Base-by-base conservation (phyloP, 2,113 vertebrate species). In the Lepisosteus osseus region DNA sequence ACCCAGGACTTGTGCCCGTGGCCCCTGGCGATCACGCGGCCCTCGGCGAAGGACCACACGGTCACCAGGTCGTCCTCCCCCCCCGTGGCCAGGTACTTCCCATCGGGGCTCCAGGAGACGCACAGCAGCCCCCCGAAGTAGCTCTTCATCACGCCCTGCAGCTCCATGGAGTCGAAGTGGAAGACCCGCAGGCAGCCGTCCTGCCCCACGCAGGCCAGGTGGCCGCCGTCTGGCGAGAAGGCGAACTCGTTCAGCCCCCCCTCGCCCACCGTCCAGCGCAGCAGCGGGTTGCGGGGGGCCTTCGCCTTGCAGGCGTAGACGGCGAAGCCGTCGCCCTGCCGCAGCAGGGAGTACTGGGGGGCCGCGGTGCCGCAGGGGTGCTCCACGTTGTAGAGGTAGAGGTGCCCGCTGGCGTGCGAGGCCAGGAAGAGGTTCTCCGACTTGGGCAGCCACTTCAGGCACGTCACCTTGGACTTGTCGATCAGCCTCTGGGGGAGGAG, bases 1-100 rank as follows among this genome's bases (percentile, higher is more conserved):
- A 98, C 95, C 96, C 96, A 98, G 0, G 95, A 97, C 73, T 96
- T 97, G 85, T 98, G 96, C 0, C 96, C 95, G 0, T 93, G 95
- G 0, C 96, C 96, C 0, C 96, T 78, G 0, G 95, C 96, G 0
- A 98, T 93, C 67, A 98, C 96, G 0, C 96, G 86, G 3, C 95
- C 94, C 13, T 97, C 94, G 0, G 92, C 68, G 1, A 98, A 95
- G 0, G 96, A 98, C 96, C 96, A 98, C 1, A 97, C 96, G 0
- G 96, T 98, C 3, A 98, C 96, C 76, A 98, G 76, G 76, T 97
- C 96, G 0, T 97, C 96, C 72, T 97, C 95, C 0, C 96, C 96
- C 0, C 96, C 96, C 0, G 95, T 97, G 62, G 95, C 96, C 0
- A 98, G 87, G 2, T 96, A 97, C 2, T 95, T 94, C 0, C 96